phyloP scores from a whole-genome alignment of 2,888 invertebrate species.

The Coecobrya sp. region DNA sequence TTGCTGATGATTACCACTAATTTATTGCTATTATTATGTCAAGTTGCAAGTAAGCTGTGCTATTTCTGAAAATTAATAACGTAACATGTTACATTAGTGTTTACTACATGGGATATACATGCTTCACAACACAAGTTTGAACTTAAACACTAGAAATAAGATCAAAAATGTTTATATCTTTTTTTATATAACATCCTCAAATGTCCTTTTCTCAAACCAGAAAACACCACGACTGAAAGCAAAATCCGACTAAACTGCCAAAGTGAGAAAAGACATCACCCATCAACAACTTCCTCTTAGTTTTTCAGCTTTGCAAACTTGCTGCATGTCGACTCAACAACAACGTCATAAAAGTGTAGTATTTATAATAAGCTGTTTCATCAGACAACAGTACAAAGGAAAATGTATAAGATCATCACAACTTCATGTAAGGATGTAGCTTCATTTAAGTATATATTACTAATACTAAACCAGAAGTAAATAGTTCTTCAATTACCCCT shows the following conservation, averaged over 20 bases:
- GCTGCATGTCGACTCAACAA: neutral
- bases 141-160: no score
- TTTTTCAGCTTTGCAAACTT: slow-evolving; percentile 1
- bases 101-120: neutral
- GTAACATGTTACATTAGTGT: neutral
- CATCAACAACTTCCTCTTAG: slow-evolving; percentile 59
- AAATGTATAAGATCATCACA: slow-evolving; percentile 3
- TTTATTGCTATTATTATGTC: slow-evolving; percentile 52
- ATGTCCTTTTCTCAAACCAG: neutral
- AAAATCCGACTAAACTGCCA: slow-evolving; percentile 48
- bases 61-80: neutral
- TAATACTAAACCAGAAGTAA: neutral
- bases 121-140: neutral
- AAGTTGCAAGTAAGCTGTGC: neutral
- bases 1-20: slow-evolving; percentile 25
- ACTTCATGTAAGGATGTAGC: neutral
- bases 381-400: neutral
- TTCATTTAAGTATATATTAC: neutral
- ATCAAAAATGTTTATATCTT: neutral
- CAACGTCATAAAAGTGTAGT: neutral
- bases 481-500: slow-evolving; percentile 17
- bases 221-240: slow-evolving; percentile 15
- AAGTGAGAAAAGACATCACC: slow-evolving; percentile 43
- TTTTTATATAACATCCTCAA: neutral
- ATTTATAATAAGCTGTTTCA: slow-evolving; percentile 18